Percentiles rank a stretch among this genome's conserved stretches.
Evolutionary conservation across 2,797 vertebrate genomes (phyloP).

Genomic region (Pangasius mekongensis): DNA sequence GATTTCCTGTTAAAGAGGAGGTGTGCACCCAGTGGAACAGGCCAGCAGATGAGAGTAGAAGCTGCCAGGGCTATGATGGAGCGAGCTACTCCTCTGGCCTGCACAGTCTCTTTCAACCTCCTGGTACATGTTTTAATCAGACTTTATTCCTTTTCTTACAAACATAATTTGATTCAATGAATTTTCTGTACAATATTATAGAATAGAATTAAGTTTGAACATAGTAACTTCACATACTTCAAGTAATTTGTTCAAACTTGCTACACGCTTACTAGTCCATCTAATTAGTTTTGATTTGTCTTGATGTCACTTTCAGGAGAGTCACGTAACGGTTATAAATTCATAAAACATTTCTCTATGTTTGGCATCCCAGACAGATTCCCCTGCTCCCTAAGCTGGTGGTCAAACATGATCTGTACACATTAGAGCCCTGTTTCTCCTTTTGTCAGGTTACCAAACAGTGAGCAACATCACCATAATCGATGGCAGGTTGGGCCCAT

Average conservation of each 20-base stretch:
- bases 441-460: constrained; percentile 53
- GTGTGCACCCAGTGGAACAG: constrained; percentile 47
- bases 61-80: constrained; percentile 44
- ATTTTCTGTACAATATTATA: too few relatives aligned
- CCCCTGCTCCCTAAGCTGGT: constrained; percentile 31
- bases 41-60: constrained; percentile 39
- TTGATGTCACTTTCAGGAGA: constrained; percentile 3
- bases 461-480: constrained; percentile 61
- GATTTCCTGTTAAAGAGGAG: constrained; percentile 56
- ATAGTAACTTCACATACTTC: not conserved
- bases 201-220: not conserved
- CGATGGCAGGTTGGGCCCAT: constrained; percentile 60
- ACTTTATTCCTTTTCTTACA: not conserved
- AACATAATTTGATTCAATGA: not conserved
- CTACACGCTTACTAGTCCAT: not conserved
- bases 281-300: not conserved
- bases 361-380: constrained; percentile 27
- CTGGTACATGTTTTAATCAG: not conserved
- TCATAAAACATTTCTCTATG: constrained; percentile 38
- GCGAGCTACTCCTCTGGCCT: constrained; percentile 21
- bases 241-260: not conserved
- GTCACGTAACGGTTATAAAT: constrained; percentile 22
- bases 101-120: constrained; percentile 28
- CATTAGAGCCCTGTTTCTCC: constrained; percentile 50
- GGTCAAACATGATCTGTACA: constrained; percentile 58